Base-by-base conservation (phyloP, 2,888 invertebrate genomes). In the Deilephila porcellus region DNA sequence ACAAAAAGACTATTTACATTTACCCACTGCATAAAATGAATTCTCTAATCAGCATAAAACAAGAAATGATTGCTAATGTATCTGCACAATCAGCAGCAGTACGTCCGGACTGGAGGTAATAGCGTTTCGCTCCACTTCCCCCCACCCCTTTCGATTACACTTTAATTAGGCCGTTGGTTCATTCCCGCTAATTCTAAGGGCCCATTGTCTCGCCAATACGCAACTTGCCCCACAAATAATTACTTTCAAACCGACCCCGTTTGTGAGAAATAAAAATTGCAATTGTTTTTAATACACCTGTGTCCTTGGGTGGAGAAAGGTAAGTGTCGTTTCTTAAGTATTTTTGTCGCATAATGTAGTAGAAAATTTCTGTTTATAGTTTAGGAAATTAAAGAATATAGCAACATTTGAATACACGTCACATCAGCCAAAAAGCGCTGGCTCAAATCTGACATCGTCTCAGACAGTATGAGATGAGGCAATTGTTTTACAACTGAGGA, bases 161-260 rank as follows among this genome's bases (percentile, higher is more conserved):
- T 67, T 67, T 67, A 67, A 67, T 67, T 67, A 67, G 67, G 67
- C 25, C 67, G 45, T 7, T 11, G 11, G 67, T 25, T 67, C 67
- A 67, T 67, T 67, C 67, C 52, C 20, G 52, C 45, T 67, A 25
- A 67, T 67, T 67, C 52, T 67, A 67, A 67, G 67, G 62, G 52
- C 45, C 67, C 45, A 67, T 67, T 67, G 67, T 67, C 25, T 52
- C n/a, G 56, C 56, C 17, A n/a, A 67, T 25, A 52, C 67, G 52
- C 14, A 67, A 52, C 45, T 45, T 67, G 64, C 32, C 56, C n/a
- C 56, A 56, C 45, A 45, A 29, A 60, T 20, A 59, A 59, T 60
- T 60, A 60, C 60, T 60, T 62, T 56, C n/a, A n/a, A 19, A 56
- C n/a, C 56, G 56, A n/a, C 56, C n/a, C n/a, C 56, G n/a, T 56